Conservation (phyloP, 2,888 invertebrate species). For the Euclidia mi region DNA sequence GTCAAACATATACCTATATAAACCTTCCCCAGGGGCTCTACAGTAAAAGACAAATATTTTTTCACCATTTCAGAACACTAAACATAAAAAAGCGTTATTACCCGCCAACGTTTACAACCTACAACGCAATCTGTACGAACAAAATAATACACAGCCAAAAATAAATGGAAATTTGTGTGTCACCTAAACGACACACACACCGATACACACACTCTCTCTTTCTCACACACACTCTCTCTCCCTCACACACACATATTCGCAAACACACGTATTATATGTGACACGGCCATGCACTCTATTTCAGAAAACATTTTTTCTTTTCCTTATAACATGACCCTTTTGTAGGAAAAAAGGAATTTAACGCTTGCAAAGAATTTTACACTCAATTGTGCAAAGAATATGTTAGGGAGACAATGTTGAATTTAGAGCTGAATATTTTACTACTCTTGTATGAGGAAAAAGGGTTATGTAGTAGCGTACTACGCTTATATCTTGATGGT, state of each 20-base stretch:
- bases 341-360: conserved; percentile 13
- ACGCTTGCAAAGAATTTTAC: conserved; percentile 6
- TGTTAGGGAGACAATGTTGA: neutral
- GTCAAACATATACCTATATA: too few species aligned
- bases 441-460: too few species aligned
- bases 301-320: conserved; percentile 1
- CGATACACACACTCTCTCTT: too few species aligned
- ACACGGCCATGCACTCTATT: too few species aligned
- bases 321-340: conserved; percentile 20
- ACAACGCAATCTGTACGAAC: conserved; percentile 20
- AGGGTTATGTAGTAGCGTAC: too few species aligned
- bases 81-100: neutral
- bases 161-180: conserved; percentile 29
- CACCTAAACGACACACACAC: conserved; percentile 18
- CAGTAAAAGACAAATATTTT: too few species aligned
- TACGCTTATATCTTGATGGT: too few species aligned
- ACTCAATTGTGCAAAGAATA: conserved; percentile 16
- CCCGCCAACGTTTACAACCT: conserved; percentile 4
- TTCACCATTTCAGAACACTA: too few species aligned
- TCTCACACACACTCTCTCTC: too few species aligned
- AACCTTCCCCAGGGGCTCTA: too few species aligned
- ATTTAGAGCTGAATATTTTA: neutral
- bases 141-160: conserved; percentile 24
- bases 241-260: too few species aligned
- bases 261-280: too few species aligned